These are phyloP conservation scores for Caradrina kadenii DNA, from an alignment of 2,888 invertebrate genomes.

Conservation along the genomic window DNA sequence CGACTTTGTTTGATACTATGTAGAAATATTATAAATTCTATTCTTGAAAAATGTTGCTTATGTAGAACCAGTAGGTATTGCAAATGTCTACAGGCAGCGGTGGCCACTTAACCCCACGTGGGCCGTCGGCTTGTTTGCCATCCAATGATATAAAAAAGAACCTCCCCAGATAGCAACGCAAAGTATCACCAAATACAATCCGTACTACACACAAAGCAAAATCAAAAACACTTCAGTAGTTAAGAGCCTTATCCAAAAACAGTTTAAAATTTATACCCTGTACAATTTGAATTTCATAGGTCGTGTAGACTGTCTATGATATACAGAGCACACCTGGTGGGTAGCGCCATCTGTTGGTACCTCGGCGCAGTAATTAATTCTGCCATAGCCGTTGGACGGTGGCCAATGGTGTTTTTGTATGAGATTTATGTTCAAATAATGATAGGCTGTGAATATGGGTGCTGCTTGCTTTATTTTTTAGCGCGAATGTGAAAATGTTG, in stretches of 20 bases:
- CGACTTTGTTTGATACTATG: no score
- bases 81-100: no score
- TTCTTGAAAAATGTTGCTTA: no score
- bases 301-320: conserved; percentile 63
- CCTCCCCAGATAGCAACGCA: no score
- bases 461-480: conserved; percentile 45
- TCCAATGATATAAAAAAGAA: no score
- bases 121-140: no score
- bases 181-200: no score
- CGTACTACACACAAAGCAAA: not conserved
- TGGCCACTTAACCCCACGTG: no score
- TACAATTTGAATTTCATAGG: conserved; percentile 63
- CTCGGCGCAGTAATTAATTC: conserved; percentile 79
- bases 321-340: conserved; percentile 73
- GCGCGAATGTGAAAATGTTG: conserved; percentile 22
- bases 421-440: conserved; percentile 62
- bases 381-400: conserved; percentile 72
- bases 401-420: conserved; percentile 72
- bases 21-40: no score
- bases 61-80: no score
- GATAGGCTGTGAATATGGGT: conserved; percentile 51
- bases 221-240: conserved; percentile 17
- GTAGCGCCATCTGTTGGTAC: conserved; percentile 78
- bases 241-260: not conserved
- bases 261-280: conserved; percentile 32